Evolutionary conservation across 2,113 vertebrate genomes (phyloP), one percentile per base, ranked within the genome.

Genomic region (Petaurus breviceps): DNA sequence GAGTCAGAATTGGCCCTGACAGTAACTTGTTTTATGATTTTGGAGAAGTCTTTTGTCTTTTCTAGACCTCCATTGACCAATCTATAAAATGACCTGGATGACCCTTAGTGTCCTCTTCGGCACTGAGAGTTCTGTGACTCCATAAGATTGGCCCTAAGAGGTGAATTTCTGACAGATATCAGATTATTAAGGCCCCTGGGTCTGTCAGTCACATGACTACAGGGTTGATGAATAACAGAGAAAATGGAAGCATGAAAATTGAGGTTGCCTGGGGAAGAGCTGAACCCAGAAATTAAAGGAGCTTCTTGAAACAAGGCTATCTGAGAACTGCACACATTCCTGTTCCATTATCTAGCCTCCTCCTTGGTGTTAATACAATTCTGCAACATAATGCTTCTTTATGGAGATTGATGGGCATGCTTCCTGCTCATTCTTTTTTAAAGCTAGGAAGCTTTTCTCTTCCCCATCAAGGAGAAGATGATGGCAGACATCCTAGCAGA

Each of bases 401-500:
- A 95, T 89, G 95, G 98, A 98, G 98, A 98, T 47, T 97, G 98
- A 98, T 98, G 97, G 97, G 97, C 95, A 84, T 46, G 93, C 96
- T 98, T 98, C 98, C 98, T 96, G 96, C 96, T 97, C 98, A 99
- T 98, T 98, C 97, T 49, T 97, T 98, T 94, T 97, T 96, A 68
- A 93, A 97, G 92, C 97, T 95, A 91, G 96, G 95, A 98, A 98
- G 97, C 94, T 96, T 98, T 98, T 98, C 97, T 97, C 98, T 98
- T 94, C 96, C 95, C 96, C 55, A 92, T 97, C 96, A 97, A 97
- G 96, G 95, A 97, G 97, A 98, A 98, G 98, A 97, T 84, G 97
- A 98, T 97, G 98, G 98, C 97, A 98, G 97, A 96, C 98, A 98
- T 98, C 98, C 98, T 92, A 95, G 97, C 93, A 97, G 97, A 98